These are phyloP conservation scores for Sylvietta virens DNA, from an alignment of 2,113 vertebrate species.

Conservation along the genomic window DNA sequence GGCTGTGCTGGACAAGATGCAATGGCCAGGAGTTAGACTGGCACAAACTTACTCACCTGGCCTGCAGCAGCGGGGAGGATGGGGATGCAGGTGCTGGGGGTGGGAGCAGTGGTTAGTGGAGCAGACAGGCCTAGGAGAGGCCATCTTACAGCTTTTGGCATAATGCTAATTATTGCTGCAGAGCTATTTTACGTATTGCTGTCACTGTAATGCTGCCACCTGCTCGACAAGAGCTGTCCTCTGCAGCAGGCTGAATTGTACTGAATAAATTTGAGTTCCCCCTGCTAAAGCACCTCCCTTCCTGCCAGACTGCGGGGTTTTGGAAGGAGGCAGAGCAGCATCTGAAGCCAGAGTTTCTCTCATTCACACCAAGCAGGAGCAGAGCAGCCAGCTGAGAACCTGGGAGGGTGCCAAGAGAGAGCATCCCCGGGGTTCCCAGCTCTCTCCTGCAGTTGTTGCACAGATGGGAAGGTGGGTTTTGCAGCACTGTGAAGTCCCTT, in stretches of 20 bases:
- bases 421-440: background rate
- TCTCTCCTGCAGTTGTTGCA: background rate
- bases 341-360: background rate
- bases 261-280: conserved; percentile 18
- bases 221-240: background rate
- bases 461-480: background rate
- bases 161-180: background rate
- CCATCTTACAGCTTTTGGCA: background rate
- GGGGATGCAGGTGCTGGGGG: background rate
- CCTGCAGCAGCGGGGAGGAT: background rate
- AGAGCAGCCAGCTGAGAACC: background rate
- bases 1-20: background rate
- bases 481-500: background rate
- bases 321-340: background rate
- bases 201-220: background rate
- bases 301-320: background rate
- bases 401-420: background rate
- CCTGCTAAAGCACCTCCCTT: background rate
- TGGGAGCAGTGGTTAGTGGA: background rate
- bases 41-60: background rate
- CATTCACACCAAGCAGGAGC: background rate
- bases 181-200: background rate
- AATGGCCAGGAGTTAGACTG: background rate
- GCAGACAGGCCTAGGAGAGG: background rate
- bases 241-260: background rate